These are phyloP conservation scores for Cheilosia soror DNA, from an alignment of 2,888 invertebrate genomes.

Conservation along the genomic window DNA sequence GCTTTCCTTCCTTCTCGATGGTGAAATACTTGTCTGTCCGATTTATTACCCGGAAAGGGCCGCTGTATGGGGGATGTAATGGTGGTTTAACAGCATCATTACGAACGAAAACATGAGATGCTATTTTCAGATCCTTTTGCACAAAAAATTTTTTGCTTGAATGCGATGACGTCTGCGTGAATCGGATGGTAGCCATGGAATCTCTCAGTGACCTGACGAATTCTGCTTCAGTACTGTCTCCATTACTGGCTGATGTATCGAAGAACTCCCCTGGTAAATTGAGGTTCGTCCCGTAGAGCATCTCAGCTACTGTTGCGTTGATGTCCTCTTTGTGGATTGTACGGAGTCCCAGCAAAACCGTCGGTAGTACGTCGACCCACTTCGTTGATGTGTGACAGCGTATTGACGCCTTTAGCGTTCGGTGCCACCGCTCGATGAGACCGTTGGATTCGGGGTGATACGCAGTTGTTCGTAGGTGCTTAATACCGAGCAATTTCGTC, in stretches of 20 bases:
- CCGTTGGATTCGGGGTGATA: conserved; percentile 79
- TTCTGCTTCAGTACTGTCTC: background rate
- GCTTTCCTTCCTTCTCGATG: background rate
- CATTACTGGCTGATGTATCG: background rate
- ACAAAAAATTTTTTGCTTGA: background rate
- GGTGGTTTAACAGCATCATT: no score
- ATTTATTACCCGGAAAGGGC: no score
- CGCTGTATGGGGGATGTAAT: no score
- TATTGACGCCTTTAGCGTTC: conserved; percentile 81
- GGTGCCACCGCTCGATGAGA: conserved; percentile 81
- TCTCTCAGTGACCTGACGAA: conserved; percentile 6
- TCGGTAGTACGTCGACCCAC: conserved; percentile 78
- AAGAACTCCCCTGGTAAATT: conserved; percentile 10
- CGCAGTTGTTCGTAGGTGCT: background rate
- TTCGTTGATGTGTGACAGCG: conserved; percentile 70
- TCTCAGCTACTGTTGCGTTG: background rate
- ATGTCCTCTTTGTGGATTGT: conserved; percentile 41
- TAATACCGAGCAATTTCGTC: background rate
- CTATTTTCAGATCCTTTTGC: no score
- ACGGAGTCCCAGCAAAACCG: conserved; percentile 79
- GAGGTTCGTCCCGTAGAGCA: background rate
- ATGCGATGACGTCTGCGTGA: background rate
- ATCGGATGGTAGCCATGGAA: background rate
- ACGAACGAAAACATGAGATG: no score
- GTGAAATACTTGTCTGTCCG: no score